These are phyloP conservation scores for Sebastes iracundus DNA, from an alignment of 2,797 vertebrate species.

Conservation along the genomic window DNA sequence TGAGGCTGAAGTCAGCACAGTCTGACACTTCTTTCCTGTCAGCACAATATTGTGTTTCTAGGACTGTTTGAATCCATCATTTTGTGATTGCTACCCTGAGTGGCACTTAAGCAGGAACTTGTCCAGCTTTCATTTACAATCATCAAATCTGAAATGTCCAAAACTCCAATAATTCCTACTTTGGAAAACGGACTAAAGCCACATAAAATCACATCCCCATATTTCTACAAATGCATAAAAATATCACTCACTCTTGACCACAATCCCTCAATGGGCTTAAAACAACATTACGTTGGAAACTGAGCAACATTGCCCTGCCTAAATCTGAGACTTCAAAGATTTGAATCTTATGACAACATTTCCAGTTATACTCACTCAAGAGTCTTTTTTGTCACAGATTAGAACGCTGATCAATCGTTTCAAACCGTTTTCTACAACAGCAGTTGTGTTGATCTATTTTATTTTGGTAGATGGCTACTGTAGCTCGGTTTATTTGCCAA, in stretches of 20 bases:
- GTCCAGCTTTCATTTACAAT: constrained; percentile 41
- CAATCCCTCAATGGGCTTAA: constrained; percentile 44
- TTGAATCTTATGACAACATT: constrained; percentile 40
- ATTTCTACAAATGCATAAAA: constrained; percentile 61
- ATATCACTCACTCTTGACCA: constrained; percentile 55
- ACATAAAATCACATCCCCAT: constrained; percentile 37
- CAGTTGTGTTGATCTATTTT: background rate
- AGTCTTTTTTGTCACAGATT: background rate
- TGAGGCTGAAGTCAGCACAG: background rate
- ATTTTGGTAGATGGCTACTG: background rate
- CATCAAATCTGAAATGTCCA: constrained; percentile 56
- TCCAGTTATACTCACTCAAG: constrained; percentile 25
- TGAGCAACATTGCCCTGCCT: constrained; percentile 29
- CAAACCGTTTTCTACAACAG: background rate
- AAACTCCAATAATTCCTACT: constrained; percentile 49
- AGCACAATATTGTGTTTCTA: constrained; percentile 30
- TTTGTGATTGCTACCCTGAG: constrained; percentile 26
- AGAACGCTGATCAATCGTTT: background rate
- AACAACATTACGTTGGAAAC: constrained; percentile 68
- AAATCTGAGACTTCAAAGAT: constrained; percentile 30
- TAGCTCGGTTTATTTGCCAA: background rate
- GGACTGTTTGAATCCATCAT: constrained; percentile 47
- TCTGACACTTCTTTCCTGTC: constrained; percentile 19
- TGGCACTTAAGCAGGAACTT: constrained; percentile 38
- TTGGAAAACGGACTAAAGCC: constrained; percentile 47